These are phyloP conservation scores for Stichodactyla helianthus DNA, from an alignment of 64 coral and sea anemone genomes.

Conservation along the genomic window DNA sequence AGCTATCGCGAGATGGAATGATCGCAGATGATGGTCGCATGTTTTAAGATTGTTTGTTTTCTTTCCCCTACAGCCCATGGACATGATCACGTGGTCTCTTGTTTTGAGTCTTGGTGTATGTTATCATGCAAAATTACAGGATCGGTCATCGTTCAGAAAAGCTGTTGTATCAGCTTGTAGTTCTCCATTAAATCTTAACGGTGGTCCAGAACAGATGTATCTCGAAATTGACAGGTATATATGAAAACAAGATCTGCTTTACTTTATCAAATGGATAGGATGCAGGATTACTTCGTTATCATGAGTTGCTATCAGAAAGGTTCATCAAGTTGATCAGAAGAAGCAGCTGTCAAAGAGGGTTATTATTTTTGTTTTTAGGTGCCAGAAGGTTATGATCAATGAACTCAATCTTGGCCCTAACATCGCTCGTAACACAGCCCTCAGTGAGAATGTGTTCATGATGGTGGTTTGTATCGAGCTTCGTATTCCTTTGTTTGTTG, in stretches of 20 bases:
- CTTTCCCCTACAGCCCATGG: constrained; percentile 6
- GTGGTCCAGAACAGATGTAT: constrained; percentile 34
- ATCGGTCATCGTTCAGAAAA: constrained; percentile 37
- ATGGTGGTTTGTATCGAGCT: constrained; percentile 76
- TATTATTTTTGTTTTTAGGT: constrained; percentile 34
- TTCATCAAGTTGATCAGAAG: too few relatives aligned
- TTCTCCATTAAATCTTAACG: constrained; percentile 29
- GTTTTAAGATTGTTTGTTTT: not conserved
- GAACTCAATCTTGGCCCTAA: constrained; percentile 78
- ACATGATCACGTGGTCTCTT: constrained; percentile 32
- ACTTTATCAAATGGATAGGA: not conserved
- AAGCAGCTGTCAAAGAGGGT: too few relatives aligned
- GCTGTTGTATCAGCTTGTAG: constrained; percentile 23
- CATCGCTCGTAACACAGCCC: constrained; percentile 79
- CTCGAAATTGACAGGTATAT: constrained; percentile 49
- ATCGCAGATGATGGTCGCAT: too few relatives aligned
- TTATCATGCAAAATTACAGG: constrained; percentile 66
- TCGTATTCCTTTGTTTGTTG: constrained; percentile 71
- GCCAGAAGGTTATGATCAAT: constrained; percentile 67
- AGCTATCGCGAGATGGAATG: too few relatives aligned
- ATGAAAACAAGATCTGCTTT: not conserved
- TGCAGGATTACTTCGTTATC: not conserved
- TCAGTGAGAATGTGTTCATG: constrained; percentile 85
- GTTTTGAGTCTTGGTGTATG: constrained; percentile 70
- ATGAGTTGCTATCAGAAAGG: not conserved